Conservation (phyloP, 2,113 vertebrate species). For the Dissostichus mawsoni region DNA sequence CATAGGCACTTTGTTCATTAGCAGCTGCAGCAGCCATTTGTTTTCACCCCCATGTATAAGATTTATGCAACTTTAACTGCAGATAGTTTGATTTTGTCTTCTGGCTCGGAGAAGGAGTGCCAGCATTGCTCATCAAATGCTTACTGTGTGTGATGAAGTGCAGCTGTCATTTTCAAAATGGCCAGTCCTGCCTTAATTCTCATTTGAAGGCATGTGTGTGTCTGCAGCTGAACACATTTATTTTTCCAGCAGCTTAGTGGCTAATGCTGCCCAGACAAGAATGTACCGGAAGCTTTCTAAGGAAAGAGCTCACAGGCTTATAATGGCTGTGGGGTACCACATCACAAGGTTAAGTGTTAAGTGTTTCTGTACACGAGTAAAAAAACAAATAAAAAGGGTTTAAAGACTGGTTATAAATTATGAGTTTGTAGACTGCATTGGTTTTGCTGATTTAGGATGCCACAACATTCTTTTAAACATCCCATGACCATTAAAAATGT, state of each 20-base stretch:
- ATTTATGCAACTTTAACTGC: constrained; percentile 28
- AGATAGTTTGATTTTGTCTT: constrained; percentile 48
- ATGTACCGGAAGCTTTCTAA: constrained; percentile 52
- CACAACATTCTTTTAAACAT: neutral
- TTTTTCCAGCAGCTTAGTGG: constrained; percentile 66
- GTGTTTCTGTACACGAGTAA: constrained; percentile 11
- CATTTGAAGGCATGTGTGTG: constrained; percentile 23
- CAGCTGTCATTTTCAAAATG: constrained; percentile 45
- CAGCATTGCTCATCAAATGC: constrained; percentile 43
- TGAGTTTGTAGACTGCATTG: neutral
- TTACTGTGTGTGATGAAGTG: constrained; percentile 38
- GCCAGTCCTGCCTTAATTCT: constrained; percentile 40
- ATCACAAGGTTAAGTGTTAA: constrained; percentile 3
- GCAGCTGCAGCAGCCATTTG: constrained; percentile 36
- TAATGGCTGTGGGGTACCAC: constrained; percentile 26
- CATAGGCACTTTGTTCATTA: constrained; percentile 44
- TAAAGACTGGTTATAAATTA: neutral
- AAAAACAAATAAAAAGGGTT: constrained; percentile 5
- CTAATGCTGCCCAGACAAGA: constrained; percentile 51
- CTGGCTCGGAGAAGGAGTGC: constrained; percentile 25
- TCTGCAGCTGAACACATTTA: constrained; percentile 58
- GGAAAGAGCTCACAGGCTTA: constrained; percentile 45
- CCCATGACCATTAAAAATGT: neutral
- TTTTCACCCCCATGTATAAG: constrained; percentile 1
- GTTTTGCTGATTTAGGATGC: neutral